These are phyloP conservation scores for Aethes cnicana DNA, from an alignment of 2,888 invertebrate genomes.

Conservation along the genomic window DNA sequence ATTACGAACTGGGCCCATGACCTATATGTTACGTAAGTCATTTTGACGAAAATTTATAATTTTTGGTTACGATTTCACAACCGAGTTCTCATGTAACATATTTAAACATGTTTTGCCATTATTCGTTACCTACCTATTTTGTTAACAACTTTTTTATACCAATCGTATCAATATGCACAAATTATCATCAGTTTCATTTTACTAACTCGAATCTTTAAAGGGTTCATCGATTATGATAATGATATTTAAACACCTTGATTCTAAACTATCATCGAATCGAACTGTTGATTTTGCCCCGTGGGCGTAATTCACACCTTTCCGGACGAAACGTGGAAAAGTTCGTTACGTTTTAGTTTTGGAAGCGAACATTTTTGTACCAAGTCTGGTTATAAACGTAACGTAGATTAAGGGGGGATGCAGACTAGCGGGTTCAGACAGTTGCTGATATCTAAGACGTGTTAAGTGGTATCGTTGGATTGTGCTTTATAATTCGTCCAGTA, in stretches of 20 bases:
- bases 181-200: too few relatives aligned
- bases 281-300: conserved; percentile 60
- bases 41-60: too few relatives aligned
- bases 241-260: conserved; percentile 44
- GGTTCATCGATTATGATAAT: conserved; percentile 56
- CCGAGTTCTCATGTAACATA: too few relatives aligned
- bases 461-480: conserved; percentile 25
- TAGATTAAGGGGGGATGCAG: not conserved
- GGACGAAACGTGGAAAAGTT: conserved; percentile 14
- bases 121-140: too few relatives aligned
- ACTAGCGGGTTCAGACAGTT: conserved; percentile 34
- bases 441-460: conserved; percentile 32
- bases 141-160: too few relatives aligned
- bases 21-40: conserved; percentile 2
- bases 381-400: conserved; percentile 10
- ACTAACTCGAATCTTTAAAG: too few relatives aligned
- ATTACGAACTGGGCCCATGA: not conserved
- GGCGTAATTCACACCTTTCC: conserved; percentile 53
- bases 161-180: too few relatives aligned
- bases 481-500: conserved; percentile 13
- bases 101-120: too few relatives aligned
- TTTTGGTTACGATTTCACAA: too few relatives aligned
- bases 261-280: conserved; percentile 41
- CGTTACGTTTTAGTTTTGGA: conserved; percentile 36
- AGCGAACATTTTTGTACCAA: not conserved